Evolutionary conservation across 2,888 invertebrate species (phyloP).

Genomic region (Eudasyphora cyanicolor): DNA sequence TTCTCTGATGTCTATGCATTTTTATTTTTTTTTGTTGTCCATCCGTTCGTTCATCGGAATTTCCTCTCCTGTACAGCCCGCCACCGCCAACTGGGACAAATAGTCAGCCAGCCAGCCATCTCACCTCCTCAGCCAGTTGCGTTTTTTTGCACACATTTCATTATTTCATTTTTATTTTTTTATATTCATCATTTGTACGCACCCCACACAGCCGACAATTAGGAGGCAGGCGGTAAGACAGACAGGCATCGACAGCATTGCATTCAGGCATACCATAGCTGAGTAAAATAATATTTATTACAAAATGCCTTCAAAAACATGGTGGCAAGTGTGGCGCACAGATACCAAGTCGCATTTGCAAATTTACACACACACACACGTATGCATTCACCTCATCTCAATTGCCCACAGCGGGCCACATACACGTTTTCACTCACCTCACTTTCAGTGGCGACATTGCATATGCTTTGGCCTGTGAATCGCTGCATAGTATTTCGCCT

Average conservation of each 20-base stretch:
- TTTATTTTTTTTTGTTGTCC: background rate
- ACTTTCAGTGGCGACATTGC: background rate
- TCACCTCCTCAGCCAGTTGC: slow-evolving; percentile 1
- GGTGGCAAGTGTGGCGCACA: background rate
- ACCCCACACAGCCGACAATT: slow-evolving; percentile 21
- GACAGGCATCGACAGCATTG: background rate
- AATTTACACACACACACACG: background rate
- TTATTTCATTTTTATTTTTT: slow-evolving; percentile 3
- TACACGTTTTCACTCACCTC: background rate
- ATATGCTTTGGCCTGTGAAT: background rate
- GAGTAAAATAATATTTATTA: slow-evolving; percentile 36
- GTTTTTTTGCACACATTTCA: slow-evolving; percentile 27
- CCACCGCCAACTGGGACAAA: background rate
- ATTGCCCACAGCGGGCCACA: background rate
- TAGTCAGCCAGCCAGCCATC: background rate
- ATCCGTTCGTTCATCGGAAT: background rate
- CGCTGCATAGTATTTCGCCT: background rate
- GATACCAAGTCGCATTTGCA: background rate
- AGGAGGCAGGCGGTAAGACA: background rate
- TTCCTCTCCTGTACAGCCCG: background rate
- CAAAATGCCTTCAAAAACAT: slow-evolving; percentile 14
- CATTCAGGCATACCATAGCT: slow-evolving; percentile 34
- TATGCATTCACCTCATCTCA: background rate
- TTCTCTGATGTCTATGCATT: background rate
- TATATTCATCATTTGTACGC: slow-evolving; percentile 32